These are phyloP conservation scores for Diplodus puntazzo DNA, from an alignment of 2,797 vertebrate genomes.

Conservation along the genomic window DNA sequence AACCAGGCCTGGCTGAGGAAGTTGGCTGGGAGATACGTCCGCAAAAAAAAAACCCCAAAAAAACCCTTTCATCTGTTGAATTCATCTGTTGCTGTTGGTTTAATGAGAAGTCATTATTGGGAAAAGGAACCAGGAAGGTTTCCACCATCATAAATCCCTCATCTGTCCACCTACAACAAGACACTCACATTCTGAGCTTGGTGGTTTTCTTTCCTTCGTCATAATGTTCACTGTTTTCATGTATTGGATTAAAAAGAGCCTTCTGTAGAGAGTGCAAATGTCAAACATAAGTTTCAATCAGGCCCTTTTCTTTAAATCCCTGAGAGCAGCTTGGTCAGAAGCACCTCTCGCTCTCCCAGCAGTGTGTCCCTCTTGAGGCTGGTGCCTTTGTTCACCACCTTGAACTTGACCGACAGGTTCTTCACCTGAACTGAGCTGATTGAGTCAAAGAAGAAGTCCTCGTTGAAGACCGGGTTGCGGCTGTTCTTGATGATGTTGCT, in stretches of 20 bases:
- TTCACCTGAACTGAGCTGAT: conserved; percentile 88
- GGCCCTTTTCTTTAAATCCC: conserved; percentile 72
- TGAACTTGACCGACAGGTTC: conserved; percentile 93
- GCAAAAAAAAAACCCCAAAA: conserved; percentile 18
- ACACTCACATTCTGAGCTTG: conserved; percentile 5
- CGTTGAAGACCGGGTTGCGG: conserved; percentile 95
- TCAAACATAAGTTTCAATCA: conserved; percentile 18
- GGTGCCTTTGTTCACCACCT: conserved; percentile 98
- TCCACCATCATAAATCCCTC: conserved; percentile 20
- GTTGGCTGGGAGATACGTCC: conserved; percentile 31
- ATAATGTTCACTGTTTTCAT: not conserved
- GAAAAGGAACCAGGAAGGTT: conserved; percentile 16
- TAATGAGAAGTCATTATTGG: conserved; percentile 50
- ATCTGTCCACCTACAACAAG: conserved; percentile 3
- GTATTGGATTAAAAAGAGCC: conserved; percentile 9
- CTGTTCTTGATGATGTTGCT: conserved; percentile 99
- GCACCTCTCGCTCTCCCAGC: conserved; percentile 93
- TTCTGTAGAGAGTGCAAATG: conserved; percentile 52
- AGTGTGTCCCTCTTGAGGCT: conserved; percentile 95
- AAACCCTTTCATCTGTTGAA: conserved; percentile 58
- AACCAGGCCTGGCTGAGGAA: conserved; percentile 35
- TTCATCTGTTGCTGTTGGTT: conserved; percentile 43
- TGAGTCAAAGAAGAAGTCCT: conserved; percentile 98
- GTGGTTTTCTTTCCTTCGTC: conserved; percentile 9
- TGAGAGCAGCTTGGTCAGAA: conserved; percentile 89